Evolutionary conservation across 2,888 invertebrate genomes (phyloP).

Genomic region (Temnothorax rugatulus): DNA sequence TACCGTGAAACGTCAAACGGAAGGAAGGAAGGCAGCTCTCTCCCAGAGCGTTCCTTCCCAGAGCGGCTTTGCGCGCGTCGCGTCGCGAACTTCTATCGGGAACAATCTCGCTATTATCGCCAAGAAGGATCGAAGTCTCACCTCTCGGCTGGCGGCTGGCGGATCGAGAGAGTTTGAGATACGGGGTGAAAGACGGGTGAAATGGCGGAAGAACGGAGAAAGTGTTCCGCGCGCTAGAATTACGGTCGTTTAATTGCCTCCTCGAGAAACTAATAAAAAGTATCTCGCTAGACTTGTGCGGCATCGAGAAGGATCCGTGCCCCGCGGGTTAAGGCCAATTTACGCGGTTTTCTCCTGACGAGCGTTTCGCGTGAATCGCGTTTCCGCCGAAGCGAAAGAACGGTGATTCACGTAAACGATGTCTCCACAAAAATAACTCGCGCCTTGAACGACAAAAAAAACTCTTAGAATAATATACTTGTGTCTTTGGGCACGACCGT

Average conservation of each 20-base stretch:
- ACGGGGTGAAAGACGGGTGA: not conserved
- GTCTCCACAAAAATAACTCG: not conserved
- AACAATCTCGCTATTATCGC: conserved; percentile 46
- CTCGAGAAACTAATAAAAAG: conserved; percentile 82
- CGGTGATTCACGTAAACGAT: not conserved
- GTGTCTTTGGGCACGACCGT: not conserved
- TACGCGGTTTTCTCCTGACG: conserved; percentile 36
- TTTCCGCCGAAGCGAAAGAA: not conserved
- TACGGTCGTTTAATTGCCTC: conserved; percentile 78
- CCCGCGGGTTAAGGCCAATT: conserved; percentile 43
- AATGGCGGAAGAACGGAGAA: conserved; percentile 35
- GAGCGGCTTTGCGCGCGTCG: conserved; percentile 6
- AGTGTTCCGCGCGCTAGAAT: conserved; percentile 68
- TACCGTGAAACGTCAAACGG: conserved; percentile 49
- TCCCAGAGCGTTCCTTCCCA: conserved; percentile 13
- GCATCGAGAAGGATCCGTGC: conserved; percentile 12
- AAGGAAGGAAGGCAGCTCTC: conserved; percentile 37
- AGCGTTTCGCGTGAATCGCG: conserved; percentile 45
- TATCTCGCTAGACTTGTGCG: conserved; percentile 65
- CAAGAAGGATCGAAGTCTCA: conserved; percentile 28
- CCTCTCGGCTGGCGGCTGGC: not conserved
- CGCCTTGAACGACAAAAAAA: not conserved
- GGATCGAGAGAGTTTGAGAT: not conserved
- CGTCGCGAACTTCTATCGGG: conserved; percentile 46
- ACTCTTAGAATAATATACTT: not conserved